Percentiles rank a stretch among this genome's conserved stretches.
Conservation (phyloP, 2,888 invertebrate genomes). For the Itoplectis maculator region DNA sequence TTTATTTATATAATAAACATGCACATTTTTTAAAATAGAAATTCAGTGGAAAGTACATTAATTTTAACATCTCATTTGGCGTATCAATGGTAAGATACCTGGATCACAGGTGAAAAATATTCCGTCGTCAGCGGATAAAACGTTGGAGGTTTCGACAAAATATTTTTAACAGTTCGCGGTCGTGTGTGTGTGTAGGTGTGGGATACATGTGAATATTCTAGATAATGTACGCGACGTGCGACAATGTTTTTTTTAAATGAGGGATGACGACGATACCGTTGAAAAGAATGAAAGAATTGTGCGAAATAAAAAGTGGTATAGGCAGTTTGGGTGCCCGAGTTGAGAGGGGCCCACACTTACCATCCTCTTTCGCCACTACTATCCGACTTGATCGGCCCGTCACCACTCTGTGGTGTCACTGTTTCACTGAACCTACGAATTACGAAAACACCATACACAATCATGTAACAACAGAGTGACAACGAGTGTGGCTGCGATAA, state of each 20-base stretch:
- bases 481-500: slow-evolving; percentile 52
- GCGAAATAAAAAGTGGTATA: slow-evolving; percentile 67
- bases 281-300: slow-evolving; percentile 16
- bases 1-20: too few species aligned
- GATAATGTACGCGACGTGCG: slow-evolving; percentile 47
- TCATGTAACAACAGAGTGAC: slow-evolving; percentile 72
- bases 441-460: slow-evolving; percentile 80
- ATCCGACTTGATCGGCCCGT: slow-evolving; percentile 83
- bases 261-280: slow-evolving; percentile 28
- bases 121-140: too few species aligned
- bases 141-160: too few species aligned
- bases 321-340: slow-evolving; percentile 74
- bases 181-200: too few species aligned
- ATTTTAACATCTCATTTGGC: too few species aligned
- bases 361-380: slow-evolving; percentile 83
- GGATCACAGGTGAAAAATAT: too few species aligned
- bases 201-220: slow-evolving; percentile 16
- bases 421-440: slow-evolving; percentile 85
- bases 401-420: slow-evolving; percentile 83
- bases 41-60: too few species aligned
- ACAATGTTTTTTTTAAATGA: slow-evolving; percentile 35
- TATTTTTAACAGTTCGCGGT: too few species aligned
- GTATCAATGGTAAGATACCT: too few species aligned
- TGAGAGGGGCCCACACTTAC: slow-evolving; percentile 81
- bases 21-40: too few species aligned